Evolutionary conservation across 2,113 vertebrate genomes (phyloP), one percentile per base, ranked within the genome.

Genomic region (Lates calcarifer): DNA sequence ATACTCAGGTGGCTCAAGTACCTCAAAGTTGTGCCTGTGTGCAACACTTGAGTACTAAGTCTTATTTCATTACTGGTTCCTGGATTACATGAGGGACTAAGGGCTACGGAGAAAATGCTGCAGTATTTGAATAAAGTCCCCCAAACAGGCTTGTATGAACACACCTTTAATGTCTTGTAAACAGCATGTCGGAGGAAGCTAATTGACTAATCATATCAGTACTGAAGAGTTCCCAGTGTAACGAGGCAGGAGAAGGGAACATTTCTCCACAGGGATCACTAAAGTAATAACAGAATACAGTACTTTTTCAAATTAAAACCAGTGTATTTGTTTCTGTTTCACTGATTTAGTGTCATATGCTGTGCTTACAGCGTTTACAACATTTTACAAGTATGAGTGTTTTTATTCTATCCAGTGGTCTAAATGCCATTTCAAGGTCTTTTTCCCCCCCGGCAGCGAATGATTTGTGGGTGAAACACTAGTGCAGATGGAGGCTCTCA

Each of bases 401-500:
- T 28, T 45, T 18, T 10, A 2, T 14, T 2, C 24, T 3, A 9
- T 72, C 24, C 24, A 13, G 22, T 10, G 1, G 3, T 58, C 33
- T 29, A 20, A 49, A 77, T 41, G 29, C 45, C 82, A 33, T 58
- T 71, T 63, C 51, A 74, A 83, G 64, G 56, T 60, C 66, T 62
- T 84, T 84, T 55, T 55, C 39, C 33, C 8, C n/a, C 51, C 41
- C 8, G 1, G 43, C 58, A 64, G 24, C 63, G 35, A 60, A 74
- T 53, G 11, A 5, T 61, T 74, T 73, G 31, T 5, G 4, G 49
- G 61, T 75, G 65, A 79, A 70, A 29, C 57, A 0, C 26, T 3
- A 28, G 63, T 68, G 81, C 83, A 77, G 70, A 64, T n/a, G 68
- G 45, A 81, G n/a, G 76, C 75, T 62, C 79, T 85, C 78, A 61